Conservation (phyloP, 2,113 vertebrate genomes). For the Cyrtonyx montezumae region DNA sequence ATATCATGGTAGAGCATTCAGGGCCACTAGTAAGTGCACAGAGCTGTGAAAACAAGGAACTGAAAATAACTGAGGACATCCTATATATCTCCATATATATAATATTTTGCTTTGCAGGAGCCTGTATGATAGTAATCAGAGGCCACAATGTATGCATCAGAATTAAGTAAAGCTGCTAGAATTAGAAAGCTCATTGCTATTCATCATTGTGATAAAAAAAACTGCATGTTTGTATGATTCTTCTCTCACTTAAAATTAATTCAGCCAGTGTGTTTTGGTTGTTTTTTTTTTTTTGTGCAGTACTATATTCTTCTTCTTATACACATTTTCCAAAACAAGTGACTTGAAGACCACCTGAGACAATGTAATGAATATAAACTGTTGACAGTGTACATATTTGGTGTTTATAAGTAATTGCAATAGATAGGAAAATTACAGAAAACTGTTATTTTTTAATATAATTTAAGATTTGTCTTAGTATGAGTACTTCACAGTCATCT, state of each 20-base stretch:
- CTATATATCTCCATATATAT: background rate
- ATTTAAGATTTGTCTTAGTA: background rate
- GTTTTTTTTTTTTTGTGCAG: background rate
- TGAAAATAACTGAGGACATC: background rate
- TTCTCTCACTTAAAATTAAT: background rate
- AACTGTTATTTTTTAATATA: background rate
- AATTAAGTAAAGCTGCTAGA: background rate
- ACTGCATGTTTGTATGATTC: background rate
- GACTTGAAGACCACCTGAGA: background rate
- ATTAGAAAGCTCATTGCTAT: background rate
- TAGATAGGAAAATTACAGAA: background rate
- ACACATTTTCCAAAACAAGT: background rate
- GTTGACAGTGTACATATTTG: background rate
- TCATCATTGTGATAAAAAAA: background rate
- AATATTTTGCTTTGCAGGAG: conserved; percentile 15
- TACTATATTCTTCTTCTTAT: background rate
- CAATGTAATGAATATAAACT: background rate
- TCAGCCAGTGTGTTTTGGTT: background rate
- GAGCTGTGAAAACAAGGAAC: background rate
- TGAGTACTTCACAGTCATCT: background rate
- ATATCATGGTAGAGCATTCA: background rate
- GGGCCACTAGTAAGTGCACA: background rate
- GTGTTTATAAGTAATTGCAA: background rate
- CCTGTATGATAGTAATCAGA: background rate
- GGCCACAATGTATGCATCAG: background rate